A percentile compares a stretch with the other conserved stretches of the same genome.
Conservation (phyloP, 2,113 vertebrate genomes). For the Solea solea region DNA sequence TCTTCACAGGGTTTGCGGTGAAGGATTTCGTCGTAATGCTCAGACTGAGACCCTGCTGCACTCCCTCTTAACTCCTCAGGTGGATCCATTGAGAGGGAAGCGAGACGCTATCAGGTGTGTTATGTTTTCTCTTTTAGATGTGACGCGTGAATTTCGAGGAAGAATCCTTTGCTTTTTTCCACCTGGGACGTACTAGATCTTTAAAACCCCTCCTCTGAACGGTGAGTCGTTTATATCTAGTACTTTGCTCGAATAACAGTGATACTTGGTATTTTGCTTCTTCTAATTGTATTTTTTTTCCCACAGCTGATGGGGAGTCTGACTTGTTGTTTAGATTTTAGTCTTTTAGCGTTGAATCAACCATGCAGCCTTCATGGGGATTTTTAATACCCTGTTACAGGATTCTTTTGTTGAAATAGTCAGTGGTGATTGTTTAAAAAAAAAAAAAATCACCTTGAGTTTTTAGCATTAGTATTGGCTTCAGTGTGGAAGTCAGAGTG, state of each 20-base stretch:
- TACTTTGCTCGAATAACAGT: background rate
- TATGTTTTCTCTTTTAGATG: constrained; percentile 27
- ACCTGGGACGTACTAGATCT: background rate
- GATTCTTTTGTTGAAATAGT: background rate
- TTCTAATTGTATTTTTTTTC: too few species aligned
- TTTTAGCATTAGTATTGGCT: background rate
- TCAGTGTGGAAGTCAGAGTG: background rate
- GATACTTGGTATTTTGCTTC: background rate
- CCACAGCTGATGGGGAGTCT: background rate
- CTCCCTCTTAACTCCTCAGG: constrained; percentile 56
- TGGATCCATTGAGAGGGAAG: constrained; percentile 48
- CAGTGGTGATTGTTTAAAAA: background rate
- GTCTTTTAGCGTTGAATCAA: background rate
- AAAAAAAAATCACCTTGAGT: background rate
- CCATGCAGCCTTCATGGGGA: background rate
- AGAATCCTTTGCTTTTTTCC: background rate
- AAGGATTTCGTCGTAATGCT: constrained; percentile 54
- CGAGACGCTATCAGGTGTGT: constrained; percentile 53
- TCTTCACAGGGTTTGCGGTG: constrained; percentile 47
- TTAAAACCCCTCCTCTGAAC: background rate
- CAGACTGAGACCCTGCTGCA: constrained; percentile 41
- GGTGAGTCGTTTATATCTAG: background rate
- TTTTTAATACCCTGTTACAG: background rate
- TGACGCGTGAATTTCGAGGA: constrained; percentile 12
- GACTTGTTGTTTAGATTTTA: background rate